Evolutionary conservation across 2,888 invertebrate species (phyloP), one percentile per base, ranked within the genome.

Genomic region (Auanema freiburgensis): DNA sequence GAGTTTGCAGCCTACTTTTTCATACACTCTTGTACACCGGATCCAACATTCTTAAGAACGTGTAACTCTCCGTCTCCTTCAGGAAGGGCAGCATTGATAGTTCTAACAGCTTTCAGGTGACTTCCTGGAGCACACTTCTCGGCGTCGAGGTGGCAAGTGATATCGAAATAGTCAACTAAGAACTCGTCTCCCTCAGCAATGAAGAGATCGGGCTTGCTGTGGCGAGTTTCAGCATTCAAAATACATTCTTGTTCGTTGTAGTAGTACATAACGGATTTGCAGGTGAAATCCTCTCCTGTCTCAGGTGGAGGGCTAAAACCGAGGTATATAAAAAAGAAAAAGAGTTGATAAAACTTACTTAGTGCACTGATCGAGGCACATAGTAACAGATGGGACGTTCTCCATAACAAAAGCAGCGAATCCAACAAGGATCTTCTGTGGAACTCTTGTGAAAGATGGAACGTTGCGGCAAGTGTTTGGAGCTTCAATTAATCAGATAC

Each of bases 251-350:
- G 76, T 60, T 83, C 82, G 65, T 82, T 83, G 78, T 83, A 83
- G 72, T 83, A 83, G 72, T 83, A 83, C 83, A 83, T 83, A 51
- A 78, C 83, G n/a, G 83, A 83, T 65, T 80, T 81, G 77, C 83
- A 83, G 42, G 74, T 74, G 68, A 82, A 81, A 59, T 75, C 76
- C 21, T 79, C 77, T 46, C 81, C 83, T 44, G 81, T 80, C 75
- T 83, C 83, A 55, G 83, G 80, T 25, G 83, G 83, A 52, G 83
- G 83, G 66, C 78, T 79, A 55, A 57, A 78, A 59, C n/a, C 10
- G 11, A 46, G 16, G 10, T 5, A 21, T 46, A 46, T 46, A 46
- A 46, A 46, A 5, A 46, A n/a, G n/a, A n/a, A n/a, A n/a, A n/a
- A n/a, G n/a, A n/a, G n/a, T 16, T 46, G 46, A 5, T 16, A 5